Evolutionary conservation across 2,797 vertebrate genomes (phyloP), one percentile per base, ranked within the genome.

Genomic region (Syngnathus rostellatus): DNA sequence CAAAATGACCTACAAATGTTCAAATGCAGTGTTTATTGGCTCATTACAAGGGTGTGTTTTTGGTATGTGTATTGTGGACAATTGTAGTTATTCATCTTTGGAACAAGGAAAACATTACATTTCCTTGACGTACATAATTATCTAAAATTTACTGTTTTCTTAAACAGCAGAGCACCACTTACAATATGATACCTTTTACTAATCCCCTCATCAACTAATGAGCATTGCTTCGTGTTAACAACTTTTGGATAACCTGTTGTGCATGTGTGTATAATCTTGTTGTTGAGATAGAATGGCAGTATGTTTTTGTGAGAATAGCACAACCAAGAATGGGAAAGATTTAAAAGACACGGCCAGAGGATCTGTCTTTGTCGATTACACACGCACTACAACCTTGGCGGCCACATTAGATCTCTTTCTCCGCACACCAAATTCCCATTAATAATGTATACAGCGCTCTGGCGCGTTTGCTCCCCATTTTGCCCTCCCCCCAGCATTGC

Each of bases 361-460:
- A 83, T 82, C 79, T 55, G 81, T 87, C 84, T 77, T 71, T 81
- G 82, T 73, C 65, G 72, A 86, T 85, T 83, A 87, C 74, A 63
- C 79, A 79, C 70, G 68, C 80, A 63, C 83, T 73, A 67, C 85
- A 82, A 83, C 85, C 85, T 80, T 82, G 86, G 83, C 71, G 80
- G 80, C 84, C 84, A 85, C 86, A 91, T 92, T 90, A 91, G 89
- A 91, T 91, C 88, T 83, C 79, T 90, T 87, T 86, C 86, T 83
- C 84, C 71, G 62, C 84, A 84, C 85, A 88, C 81, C 83, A 86
- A 85, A 82, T 81, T 72, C 71, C 60, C 85, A 91, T 92, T 86
- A 92, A 91, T 92, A 92, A 92, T 92, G 69, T 77, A 92, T 89
- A 73, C 73, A 65, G 81, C 83, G 81, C 77, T 84, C 83, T 78